phyloP scores from a whole-genome alignment of 2,113 vertebrate genomes.

The Zapus hudsonius region DNA sequence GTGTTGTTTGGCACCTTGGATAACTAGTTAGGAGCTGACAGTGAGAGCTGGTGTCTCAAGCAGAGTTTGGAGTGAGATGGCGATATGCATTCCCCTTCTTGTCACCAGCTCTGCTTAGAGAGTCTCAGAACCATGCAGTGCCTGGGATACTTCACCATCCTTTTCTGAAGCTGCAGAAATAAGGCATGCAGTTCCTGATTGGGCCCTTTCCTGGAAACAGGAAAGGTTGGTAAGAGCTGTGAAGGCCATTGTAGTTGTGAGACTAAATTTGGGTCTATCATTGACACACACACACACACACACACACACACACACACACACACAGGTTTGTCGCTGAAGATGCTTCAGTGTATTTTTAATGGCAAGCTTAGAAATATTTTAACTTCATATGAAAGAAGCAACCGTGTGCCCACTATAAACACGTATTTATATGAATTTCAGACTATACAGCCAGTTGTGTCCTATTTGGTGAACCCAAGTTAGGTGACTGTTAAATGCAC shows the following conservation, averaged over 20 bases:
- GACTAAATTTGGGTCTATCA: no score
- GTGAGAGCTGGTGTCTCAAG: neutral
- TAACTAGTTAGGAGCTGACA: no score
- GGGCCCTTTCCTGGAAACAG: neutral
- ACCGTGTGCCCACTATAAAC: slow-evolving; percentile 26
- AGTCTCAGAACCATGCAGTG: neutral
- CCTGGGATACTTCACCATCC: neutral
- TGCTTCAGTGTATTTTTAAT: neutral
- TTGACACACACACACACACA: no score
- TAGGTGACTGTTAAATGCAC: neutral
- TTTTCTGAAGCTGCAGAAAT: neutral
- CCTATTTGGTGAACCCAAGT: slow-evolving; percentile 53
- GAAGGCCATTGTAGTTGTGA: neutral
- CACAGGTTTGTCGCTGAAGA: neutral
- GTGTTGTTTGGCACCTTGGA: neutral
- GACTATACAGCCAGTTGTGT: neutral
- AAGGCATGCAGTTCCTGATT: neutral
- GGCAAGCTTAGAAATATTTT: slow-evolving; percentile 34
- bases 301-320: neutral
- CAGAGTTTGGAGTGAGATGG: neutral
- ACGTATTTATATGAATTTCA: slow-evolving; percentile 56
- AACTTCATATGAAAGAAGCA: neutral
- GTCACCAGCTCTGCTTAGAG: neutral
- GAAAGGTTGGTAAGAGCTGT: neutral
- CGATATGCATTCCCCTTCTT: accelerated